Conservation (phyloP, 2,888 invertebrate species). For the Cheiracanthium punctorium region DNA sequence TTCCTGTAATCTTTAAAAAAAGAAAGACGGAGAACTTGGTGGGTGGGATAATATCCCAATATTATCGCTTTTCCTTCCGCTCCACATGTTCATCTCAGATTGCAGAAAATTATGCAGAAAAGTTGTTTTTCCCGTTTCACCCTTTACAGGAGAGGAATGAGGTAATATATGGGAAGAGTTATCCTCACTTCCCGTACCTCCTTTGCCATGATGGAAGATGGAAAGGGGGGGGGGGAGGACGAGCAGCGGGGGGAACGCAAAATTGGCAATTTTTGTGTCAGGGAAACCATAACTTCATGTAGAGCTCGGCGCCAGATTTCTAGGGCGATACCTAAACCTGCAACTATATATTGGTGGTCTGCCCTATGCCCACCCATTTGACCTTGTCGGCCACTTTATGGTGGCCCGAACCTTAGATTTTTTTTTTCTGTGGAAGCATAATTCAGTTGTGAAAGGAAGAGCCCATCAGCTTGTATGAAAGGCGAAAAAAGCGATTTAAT, state of each 20-base stretch:
- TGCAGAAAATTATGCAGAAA: too few relatives aligned
- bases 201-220: neutral
- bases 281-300: neutral
- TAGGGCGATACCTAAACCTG: neutral
- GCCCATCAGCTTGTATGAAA: neutral
- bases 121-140: too few relatives aligned
- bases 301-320: neutral
- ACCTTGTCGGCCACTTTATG: neutral
- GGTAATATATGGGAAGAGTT: neutral
- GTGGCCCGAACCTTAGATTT: neutral
- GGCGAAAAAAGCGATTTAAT: neutral
- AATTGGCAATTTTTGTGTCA: slow-evolving; percentile 7
- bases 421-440: neutral
- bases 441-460: neutral
- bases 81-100: too few relatives aligned
- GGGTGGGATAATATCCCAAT: too few relatives aligned
- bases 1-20: too few relatives aligned
- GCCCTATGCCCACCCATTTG: slow-evolving; percentile 6
- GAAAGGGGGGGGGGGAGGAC: neutral
- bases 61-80: too few relatives aligned
- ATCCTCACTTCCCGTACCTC: neutral
- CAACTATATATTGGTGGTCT: neutral
- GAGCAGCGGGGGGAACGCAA: neutral
- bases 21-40: too few relatives aligned
- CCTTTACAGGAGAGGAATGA: neutral